Evolutionary conservation across 1,140 invertebrate species (phyloP), one percentile per base, ranked within the genome.

Genomic region (Manduca sexta): DNA sequence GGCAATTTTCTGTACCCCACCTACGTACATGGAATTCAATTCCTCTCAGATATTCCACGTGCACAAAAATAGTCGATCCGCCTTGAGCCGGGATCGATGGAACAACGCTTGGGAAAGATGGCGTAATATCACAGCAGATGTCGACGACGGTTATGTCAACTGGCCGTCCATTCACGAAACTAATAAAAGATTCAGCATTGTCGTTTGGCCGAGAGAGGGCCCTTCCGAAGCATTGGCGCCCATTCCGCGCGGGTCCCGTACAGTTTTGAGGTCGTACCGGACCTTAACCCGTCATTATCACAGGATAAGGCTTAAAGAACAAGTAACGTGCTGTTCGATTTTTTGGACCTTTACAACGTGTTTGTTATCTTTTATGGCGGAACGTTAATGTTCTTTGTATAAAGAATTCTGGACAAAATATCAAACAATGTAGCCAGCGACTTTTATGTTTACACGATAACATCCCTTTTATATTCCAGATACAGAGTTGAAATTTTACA

Each of bases 121-220:
- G 80, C 62, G 74, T 74, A 78, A 82, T 84, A 84, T 80, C 69
- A 79, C 75, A 81, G 80, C 80, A 84, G 76, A 80, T 84, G 80
- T 75, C 71, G 64, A 59, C 64, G 76, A 82, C 76, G 78, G 74
- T 84, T 84, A 84, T 77, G 78, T 82, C 76, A 78, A 79, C 72
- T 74, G 69, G 68, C 64, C 76, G 63, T 73, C 73, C 74, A 79
- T 81, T 82, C 80, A 75, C 74, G 49, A 73, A 80, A 76, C 76
- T 84, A 84, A 84, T 84, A 84, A 84, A 80, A 82, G 76, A 82
- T 80, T 82, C 80, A 84, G 76, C 69, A 77, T 70, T 73, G 71
- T 69, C 80, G 71, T 79, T 80, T 64, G 66, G 42, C 69, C 63
- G 56, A 76, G 74, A 77, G 65, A 73, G 69, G 75, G 80, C 78